A percentile compares a stretch with the other conserved stretches of the same genome.
Conservation (phyloP, 2,113 vertebrate species). For the Emydura subglobosa region DNA sequence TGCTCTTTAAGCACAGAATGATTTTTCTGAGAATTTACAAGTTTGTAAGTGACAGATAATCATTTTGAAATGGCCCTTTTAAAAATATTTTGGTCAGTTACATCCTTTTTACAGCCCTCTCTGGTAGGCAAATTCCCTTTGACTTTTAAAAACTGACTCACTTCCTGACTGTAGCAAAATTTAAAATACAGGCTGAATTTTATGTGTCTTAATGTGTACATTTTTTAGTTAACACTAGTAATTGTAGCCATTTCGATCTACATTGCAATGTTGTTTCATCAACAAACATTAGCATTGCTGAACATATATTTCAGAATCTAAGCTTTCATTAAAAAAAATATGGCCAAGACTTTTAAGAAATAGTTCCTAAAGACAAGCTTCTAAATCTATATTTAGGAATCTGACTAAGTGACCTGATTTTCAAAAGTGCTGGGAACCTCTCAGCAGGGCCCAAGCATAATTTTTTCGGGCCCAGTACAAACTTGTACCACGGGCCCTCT, state of each 20-base stretch:
- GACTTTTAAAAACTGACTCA: background rate
- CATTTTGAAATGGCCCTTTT: background rate
- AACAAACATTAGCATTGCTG: background rate
- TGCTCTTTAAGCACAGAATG: background rate
- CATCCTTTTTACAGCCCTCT: background rate
- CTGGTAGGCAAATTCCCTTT: background rate
- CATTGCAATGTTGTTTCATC: background rate
- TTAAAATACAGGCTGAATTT: background rate
- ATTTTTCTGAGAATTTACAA: background rate
- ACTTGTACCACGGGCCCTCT: too few relatives aligned
- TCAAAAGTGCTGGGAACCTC: background rate
- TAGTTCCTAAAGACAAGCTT: background rate
- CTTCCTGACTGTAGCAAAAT: background rate
- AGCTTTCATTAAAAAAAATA: background rate
- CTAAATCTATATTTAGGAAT: background rate
- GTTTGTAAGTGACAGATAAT: background rate
- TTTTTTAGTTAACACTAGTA: background rate
- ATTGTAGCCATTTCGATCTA: background rate
- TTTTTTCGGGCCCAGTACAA: too few relatives aligned
- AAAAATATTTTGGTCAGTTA: background rate
- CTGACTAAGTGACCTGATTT: background rate
- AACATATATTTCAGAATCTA: constrained; percentile 1
- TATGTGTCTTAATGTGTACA: background rate
- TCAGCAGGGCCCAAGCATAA: too few relatives aligned
- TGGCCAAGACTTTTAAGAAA: background rate